These are phyloP conservation scores for Chlorodrepanis virens DNA, from an alignment of 2,113 vertebrate genomes.

Conservation along the genomic window DNA sequence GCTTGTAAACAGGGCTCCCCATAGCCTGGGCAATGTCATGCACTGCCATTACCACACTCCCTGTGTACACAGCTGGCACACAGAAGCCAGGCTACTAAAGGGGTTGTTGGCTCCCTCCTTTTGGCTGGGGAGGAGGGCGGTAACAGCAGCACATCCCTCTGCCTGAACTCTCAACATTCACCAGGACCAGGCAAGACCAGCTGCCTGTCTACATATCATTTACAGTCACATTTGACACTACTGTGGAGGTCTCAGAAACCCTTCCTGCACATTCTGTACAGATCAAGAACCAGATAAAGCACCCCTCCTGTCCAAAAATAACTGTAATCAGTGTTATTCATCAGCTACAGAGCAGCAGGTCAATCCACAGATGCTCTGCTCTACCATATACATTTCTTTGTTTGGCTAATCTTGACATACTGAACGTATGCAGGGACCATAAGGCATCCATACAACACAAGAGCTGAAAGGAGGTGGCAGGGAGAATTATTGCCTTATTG, in stretches of 20 bases:
- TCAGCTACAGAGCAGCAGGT: neutral
- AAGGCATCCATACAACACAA: neutral
- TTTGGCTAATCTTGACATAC: neutral
- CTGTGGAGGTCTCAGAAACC: neutral
- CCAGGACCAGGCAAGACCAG: rapidly evolving
- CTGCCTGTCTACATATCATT: neutral
- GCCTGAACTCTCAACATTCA: neutral
- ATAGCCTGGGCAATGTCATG: neutral
- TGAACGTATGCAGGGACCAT: neutral
- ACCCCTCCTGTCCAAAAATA: neutral
- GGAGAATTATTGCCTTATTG: rapidly evolving
- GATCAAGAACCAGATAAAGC: neutral
- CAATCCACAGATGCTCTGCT: neutral
- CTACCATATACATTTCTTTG: neutral
- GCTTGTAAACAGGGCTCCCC: neutral
- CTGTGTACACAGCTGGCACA: neutral
- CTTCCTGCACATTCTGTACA: neutral
- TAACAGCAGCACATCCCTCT: rapidly evolving
- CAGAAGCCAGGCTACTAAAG: neutral
- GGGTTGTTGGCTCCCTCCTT: neutral
- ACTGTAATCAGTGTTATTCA: neutral
- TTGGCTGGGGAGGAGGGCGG: neutral
- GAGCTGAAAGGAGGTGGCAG: neutral
- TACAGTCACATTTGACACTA: neutral
- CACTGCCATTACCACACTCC: rapidly evolving